Evolutionary conservation across 1,140 invertebrate species (phyloP).

Genomic region (Varroa destructor): DNA sequence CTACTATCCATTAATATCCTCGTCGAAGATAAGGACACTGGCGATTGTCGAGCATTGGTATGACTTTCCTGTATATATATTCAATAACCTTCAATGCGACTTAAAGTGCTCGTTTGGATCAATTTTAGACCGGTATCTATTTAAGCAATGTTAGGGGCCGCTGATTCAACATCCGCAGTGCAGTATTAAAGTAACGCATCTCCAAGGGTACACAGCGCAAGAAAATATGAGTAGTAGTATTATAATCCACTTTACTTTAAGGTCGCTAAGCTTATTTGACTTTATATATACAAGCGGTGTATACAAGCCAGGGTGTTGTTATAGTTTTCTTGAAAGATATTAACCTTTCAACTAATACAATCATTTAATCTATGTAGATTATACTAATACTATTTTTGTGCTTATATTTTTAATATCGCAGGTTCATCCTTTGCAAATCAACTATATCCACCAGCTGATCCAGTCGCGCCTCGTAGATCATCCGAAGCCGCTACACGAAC

Average conservation of each 20-base stretch:
- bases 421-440: slow-evolving; percentile 83
- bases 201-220: too few relatives aligned
- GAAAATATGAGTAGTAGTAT: too few relatives aligned
- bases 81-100: not conserved
- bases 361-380: too few relatives aligned
- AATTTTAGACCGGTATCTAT: too few relatives aligned
- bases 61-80: slow-evolving; percentile 1
- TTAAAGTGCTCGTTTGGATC: not conserved
- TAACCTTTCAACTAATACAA: not conserved
- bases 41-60: slow-evolving; percentile 41
- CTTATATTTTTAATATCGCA: slow-evolving; percentile 40
- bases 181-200: too few relatives aligned
- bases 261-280: too few relatives aligned
- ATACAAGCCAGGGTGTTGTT: too few relatives aligned
- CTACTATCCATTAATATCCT: slow-evolving; percentile 84
- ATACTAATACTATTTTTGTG: too few relatives aligned
- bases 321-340: not conserved
- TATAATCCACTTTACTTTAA: too few relatives aligned
- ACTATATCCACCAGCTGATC: slow-evolving; percentile 77
- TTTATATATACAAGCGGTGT: too few relatives aligned
- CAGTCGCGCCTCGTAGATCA: slow-evolving; percentile 75
- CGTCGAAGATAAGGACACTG: slow-evolving; percentile 91
- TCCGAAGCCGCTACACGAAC: slow-evolving; percentile 61
- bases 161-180: too few relatives aligned
- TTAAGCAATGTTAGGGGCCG: too few relatives aligned